A percentile compares a stretch with the other conserved stretches of the same genome.
Evolutionary conservation across 1,140 invertebrate genomes (phyloP).

Genomic region (Magallana angulata): DNA sequence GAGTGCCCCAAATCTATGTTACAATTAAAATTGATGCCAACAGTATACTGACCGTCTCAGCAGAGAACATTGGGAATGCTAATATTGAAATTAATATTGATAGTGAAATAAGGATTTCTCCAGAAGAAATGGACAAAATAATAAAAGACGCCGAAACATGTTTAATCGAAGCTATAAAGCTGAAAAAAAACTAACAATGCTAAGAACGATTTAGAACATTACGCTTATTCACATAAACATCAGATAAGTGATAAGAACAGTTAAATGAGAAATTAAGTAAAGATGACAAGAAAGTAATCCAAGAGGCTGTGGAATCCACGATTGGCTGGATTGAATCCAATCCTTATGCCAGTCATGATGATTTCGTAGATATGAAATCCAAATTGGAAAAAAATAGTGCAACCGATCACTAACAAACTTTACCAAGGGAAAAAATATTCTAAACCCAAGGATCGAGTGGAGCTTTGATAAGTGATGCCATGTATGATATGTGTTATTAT

Average conservation of each 20-base stretch:
- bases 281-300: conserved; percentile 96
- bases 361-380: conserved; percentile 98
- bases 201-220: conserved; percentile 92
- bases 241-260: conserved; percentile 99
- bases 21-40: conserved; percentile 99
- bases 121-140: conserved; percentile 99
- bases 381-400: conserved; percentile 95
- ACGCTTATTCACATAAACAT: conserved; percentile 98
- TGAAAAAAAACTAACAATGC: conserved; percentile 97
- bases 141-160: conserved; percentile 98
- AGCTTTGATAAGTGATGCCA: background rate
- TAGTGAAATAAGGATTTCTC: conserved; percentile 98
- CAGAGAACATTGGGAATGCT: conserved; percentile 99
- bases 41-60: conserved; percentile 94
- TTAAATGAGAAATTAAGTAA: conserved; percentile 94
- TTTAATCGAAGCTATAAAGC: conserved; percentile 96
- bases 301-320: conserved; percentile 94
- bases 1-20: conserved; percentile 99
- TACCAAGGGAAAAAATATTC: conserved; percentile 85
- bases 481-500: too few relatives aligned
- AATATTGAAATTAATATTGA: conserved; percentile 99
- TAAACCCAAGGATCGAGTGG: background rate
- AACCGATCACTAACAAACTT: conserved; percentile 98
- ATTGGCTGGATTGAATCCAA: conserved; percentile 99
- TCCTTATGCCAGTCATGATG: conserved; percentile 94